Conservation (phyloP, 2,797 vertebrate species). For the Jordanella pulchra region DNA sequence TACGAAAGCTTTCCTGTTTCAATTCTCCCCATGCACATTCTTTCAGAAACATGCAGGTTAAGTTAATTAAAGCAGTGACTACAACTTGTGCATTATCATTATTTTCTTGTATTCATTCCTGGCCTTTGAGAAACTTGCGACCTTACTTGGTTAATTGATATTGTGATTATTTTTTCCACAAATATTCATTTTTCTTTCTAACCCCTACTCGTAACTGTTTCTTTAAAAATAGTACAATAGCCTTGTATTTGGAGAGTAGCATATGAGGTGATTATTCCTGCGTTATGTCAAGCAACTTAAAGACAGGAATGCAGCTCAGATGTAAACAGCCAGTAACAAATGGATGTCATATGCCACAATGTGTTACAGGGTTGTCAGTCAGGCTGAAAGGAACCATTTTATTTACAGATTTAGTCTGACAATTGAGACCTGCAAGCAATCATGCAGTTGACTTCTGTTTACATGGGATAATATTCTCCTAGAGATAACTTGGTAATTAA, state of each 20-base stretch:
- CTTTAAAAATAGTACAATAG: constrained; percentile 1
- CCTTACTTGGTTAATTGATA: too few relatives aligned
- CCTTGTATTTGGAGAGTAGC: background rate
- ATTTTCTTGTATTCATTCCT: too few relatives aligned
- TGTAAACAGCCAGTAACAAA: constrained; percentile 43
- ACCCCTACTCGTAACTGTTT: background rate
- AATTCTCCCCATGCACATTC: background rate
- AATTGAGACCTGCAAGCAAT: constrained; percentile 18
- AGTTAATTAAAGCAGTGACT: too few relatives aligned
- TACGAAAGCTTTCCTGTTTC: background rate
- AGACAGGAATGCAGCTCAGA: constrained; percentile 43
- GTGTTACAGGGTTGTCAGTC: constrained; percentile 49
- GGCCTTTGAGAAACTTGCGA: background rate
- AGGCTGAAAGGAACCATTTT: constrained; percentile 25
- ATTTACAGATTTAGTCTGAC: constrained; percentile 32
- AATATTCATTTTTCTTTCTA: constrained; percentile 24
- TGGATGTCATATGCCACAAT: constrained; percentile 30
- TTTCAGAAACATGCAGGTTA: too few relatives aligned
- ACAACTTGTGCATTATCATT: too few relatives aligned
- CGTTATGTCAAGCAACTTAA: constrained; percentile 36
- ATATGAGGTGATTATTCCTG: constrained; percentile 15
- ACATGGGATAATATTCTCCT: constrained; percentile 2
- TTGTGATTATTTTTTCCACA: constrained; percentile 25
- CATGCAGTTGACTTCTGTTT: constrained; percentile 5
- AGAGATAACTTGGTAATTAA: background rate